phyloP scores from a whole-genome alignment of 2,797 vertebrate genomes.

The Gadopsis bispinosus region DNA sequence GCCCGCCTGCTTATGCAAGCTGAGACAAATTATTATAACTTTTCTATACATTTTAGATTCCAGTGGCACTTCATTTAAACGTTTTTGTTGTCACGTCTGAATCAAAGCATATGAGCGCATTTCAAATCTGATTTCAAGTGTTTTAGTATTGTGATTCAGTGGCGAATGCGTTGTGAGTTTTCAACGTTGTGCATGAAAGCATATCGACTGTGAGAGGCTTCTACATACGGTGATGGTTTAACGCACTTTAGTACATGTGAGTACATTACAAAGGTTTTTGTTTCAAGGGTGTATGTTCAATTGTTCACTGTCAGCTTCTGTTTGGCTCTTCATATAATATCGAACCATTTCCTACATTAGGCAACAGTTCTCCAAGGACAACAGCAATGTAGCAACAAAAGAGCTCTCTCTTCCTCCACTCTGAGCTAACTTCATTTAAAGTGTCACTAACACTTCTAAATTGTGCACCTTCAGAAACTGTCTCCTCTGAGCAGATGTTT shows the following conservation, averaged over 20 bases:
- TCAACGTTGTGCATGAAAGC: neutral
- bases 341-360: neutral
- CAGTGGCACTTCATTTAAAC: neutral
- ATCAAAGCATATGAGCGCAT: neutral
- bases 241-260: neutral
- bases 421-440: neutral
- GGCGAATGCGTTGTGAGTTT: neutral
- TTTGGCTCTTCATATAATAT: conserved; percentile 15
- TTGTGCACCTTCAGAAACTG: conserved; percentile 6
- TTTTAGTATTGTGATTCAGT: neutral
- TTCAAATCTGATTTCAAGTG: neutral
- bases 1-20: neutral
- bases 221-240: neutral
- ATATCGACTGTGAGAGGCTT: neutral
- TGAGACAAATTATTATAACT: neutral
- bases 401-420: neutral
- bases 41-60: neutral
- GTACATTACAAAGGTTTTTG: neutral
- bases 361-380: conserved; percentile 3
- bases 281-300: neutral
- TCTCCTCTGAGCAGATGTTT: conserved; percentile 26
- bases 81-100: neutral
- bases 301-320: conserved; percentile 3
- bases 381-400: conserved; percentile 12
- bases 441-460: neutral